These are phyloP conservation scores for Brachylomia viminalis DNA, from an alignment of 2,888 invertebrate species.

Conservation along the genomic window DNA sequence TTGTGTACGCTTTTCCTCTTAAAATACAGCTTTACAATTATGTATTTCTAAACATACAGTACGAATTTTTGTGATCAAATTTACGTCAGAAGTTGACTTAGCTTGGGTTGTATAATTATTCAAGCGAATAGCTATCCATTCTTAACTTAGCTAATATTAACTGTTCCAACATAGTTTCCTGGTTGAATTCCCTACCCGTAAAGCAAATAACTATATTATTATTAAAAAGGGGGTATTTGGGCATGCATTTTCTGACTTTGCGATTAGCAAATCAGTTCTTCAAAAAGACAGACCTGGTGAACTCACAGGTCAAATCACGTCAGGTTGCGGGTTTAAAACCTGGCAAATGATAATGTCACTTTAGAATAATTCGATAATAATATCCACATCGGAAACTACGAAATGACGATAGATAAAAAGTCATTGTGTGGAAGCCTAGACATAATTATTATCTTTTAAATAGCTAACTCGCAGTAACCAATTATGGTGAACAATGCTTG, in stretches of 20 bases:
- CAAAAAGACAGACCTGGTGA: neutral
- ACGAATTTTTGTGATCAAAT: conserved; percentile 3
- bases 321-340: neutral
- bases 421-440: neutral
- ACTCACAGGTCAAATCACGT: too few relatives aligned
- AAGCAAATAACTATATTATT: conserved; percentile 28
- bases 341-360: too few relatives aligned
- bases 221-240: neutral
- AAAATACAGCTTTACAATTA: neutral
- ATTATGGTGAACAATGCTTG: neutral
- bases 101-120: conserved; percentile 49
- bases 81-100: neutral
- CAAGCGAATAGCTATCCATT: conserved; percentile 28
- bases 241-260: neutral
- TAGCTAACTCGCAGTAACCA: neutral
- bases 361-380: neutral
- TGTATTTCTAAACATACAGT: neutral
- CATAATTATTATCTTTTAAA: too few relatives aligned
- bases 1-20: neutral
- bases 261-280: neutral
- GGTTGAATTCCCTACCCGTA: conserved; percentile 3
- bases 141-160: conserved; percentile 46
- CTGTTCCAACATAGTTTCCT: conserved; percentile 45
- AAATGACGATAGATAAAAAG: neutral
- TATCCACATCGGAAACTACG: too few relatives aligned